These are phyloP conservation scores for Elysia crispata DNA, from an alignment of 2,888 invertebrate species.

Conservation along the genomic window DNA sequence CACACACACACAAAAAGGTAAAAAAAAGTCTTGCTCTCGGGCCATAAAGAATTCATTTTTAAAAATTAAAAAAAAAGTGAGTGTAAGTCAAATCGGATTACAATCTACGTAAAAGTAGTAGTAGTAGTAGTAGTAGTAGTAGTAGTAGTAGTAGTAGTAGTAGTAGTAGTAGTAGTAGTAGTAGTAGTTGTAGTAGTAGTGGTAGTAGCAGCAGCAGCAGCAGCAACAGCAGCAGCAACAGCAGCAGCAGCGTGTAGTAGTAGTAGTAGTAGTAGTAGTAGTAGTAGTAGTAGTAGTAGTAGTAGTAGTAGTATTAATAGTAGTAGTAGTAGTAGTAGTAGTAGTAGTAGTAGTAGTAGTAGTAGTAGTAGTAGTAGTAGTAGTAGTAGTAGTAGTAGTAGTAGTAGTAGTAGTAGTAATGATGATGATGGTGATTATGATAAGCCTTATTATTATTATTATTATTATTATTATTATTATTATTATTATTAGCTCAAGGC, in stretches of 20 bases:
- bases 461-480: constrained; percentile 5
- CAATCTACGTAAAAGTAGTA: not conserved
- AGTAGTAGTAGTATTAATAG: too few relatives aligned
- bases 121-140: constrained; percentile 2
- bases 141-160: constrained; percentile 1
- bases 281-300: constrained; percentile 16
- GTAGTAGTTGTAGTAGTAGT: not conserved
- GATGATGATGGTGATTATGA: not conserved
- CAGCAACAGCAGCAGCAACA: not conserved
- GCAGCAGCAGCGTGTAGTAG: too few relatives aligned
- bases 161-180: not conserved
- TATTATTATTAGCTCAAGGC: constrained; percentile 12
- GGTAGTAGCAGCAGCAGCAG: not conserved
- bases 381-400: constrained; percentile 33
- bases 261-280: constrained; percentile 17
- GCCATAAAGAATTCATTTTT: too few relatives aligned
- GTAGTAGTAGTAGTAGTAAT: constrained; percentile 25
- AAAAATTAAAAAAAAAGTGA: too few relatives aligned
- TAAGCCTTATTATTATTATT: not conserved
- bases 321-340: too few relatives aligned
- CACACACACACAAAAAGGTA: too few relatives aligned
- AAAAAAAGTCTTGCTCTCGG: too few relatives aligned
- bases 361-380: constrained; percentile 34
- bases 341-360: constrained; percentile 16
- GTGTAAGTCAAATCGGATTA: too few relatives aligned